phyloP scores from a whole-genome alignment of 1,140 invertebrate genomes.

The Mizuhopecten yessoensis region DNA sequence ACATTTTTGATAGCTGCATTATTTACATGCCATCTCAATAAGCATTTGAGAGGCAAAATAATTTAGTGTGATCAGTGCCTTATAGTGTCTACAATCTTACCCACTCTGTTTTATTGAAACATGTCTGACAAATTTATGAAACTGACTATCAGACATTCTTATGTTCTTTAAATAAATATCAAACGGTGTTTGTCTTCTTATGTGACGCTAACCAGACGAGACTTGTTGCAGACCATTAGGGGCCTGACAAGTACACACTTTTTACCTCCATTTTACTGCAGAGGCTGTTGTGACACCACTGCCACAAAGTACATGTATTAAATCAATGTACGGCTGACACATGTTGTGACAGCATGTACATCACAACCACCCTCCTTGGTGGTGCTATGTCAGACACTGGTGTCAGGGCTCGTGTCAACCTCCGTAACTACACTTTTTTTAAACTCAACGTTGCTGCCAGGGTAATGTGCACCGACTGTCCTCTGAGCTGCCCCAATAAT shows the following conservation, averaged over 20 bases:
- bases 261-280: background rate
- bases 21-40: no score
- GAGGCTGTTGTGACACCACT: background rate
- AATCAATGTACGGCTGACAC: conserved; percentile 10
- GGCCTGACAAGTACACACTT: conserved; percentile 13
- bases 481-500: conserved; percentile 3
- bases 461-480: background rate
- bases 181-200: background rate
- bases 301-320: conserved; percentile 34
- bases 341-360: background rate
- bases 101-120: no score
- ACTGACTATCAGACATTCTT: no score
- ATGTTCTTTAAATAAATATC: conserved; percentile 18
- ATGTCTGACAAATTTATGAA: no score
- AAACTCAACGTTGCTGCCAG: background rate
- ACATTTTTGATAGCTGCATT: no score
- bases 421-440: background rate
- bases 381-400: background rate
- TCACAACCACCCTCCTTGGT: conserved; percentile 18
- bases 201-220: background rate
- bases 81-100: no score
- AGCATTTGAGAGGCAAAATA: no score
- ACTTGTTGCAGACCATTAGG: conserved; percentile 25
- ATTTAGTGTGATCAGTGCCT: no score
- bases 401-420: conserved; percentile 20